Conservation (phyloP, 2,113 vertebrate species). For the Callaeas wilsoni region DNA sequence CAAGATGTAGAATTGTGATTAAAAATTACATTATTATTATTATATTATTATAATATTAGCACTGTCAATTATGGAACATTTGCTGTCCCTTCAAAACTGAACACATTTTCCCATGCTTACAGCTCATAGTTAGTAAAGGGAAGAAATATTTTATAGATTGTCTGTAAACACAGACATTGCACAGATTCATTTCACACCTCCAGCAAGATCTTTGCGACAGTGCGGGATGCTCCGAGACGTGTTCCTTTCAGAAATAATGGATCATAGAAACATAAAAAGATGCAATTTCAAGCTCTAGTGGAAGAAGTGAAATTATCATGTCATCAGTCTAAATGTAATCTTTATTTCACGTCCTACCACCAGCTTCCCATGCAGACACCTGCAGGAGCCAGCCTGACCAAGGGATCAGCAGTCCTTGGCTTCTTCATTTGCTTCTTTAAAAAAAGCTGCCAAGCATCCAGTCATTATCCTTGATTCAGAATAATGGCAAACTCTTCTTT, state of each 20-base stretch:
- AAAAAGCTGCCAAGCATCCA: background rate
- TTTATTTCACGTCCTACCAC: background rate
- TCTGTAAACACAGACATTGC: background rate
- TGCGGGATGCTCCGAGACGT: background rate
- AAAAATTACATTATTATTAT: background rate
- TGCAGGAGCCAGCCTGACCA: background rate
- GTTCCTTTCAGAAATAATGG: background rate
- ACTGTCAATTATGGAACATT: background rate
- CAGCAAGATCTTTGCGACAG: background rate
- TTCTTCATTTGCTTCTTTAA: background rate
- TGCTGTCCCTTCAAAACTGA: background rate
- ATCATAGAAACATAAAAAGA: background rate
- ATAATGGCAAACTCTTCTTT: background rate
- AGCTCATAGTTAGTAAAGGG: background rate
- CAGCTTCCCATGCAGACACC: background rate
- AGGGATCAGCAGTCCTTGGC: background rate
- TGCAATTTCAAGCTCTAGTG: background rate
- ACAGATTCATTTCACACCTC: background rate
- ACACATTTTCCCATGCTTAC: background rate
- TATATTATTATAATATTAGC: background rate
- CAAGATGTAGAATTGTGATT: background rate
- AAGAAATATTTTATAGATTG: background rate
- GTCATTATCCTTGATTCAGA: background rate
- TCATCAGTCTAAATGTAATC: background rate
- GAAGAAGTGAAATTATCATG: slow-evolving; percentile 3